Evolutionary conservation across 2,888 invertebrate genomes (phyloP).

Genomic region (Chloromyia formosa): DNA sequence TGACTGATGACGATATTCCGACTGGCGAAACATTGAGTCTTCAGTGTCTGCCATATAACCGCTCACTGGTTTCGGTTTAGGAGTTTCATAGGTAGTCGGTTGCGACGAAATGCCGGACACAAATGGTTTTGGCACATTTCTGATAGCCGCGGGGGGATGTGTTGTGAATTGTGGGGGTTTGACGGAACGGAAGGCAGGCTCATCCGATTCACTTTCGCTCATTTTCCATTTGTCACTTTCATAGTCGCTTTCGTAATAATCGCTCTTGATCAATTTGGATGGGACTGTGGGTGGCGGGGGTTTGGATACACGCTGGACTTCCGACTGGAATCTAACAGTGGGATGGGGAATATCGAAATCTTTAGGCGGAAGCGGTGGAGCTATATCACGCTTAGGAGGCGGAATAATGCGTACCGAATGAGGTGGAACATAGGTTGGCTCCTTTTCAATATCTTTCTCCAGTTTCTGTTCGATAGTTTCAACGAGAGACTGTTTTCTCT

Average conservation of each 20-base stretch:
- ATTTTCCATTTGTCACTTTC: slow-evolving; percentile 76
- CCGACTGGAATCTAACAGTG: slow-evolving; percentile 64
- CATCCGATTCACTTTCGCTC: slow-evolving; percentile 72
- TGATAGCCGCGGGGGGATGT: slow-evolving; percentile 66
- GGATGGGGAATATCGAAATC: slow-evolving; percentile 63
- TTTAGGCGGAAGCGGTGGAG: slow-evolving; percentile 63
- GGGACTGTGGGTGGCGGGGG: slow-evolving; percentile 69
- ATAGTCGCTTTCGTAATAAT: slow-evolving; percentile 72
- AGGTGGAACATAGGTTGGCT: slow-evolving; percentile 67
- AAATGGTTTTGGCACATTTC: slow-evolving; percentile 60
- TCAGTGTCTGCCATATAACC: slow-evolving; percentile 79
- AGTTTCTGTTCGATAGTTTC: slow-evolving; percentile 69
- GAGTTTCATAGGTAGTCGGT: slow-evolving; percentile 63
- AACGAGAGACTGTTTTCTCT: slow-evolving; percentile 67
- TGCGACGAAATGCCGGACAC: slow-evolving; percentile 67
- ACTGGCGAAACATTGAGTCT: slow-evolving; percentile 66
- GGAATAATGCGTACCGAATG: slow-evolving; percentile 68
- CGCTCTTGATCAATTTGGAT: slow-evolving; percentile 68
- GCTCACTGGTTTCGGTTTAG: slow-evolving; percentile 60
- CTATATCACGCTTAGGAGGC: slow-evolving; percentile 60
- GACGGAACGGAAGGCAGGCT: slow-evolving; percentile 68
- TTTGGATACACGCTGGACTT: slow-evolving; percentile 55
- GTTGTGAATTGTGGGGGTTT: slow-evolving; percentile 64
- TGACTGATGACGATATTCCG: slow-evolving; percentile 53
- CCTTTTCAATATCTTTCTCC: slow-evolving; percentile 66